These are phyloP conservation scores for Dryocosmus kuriphilus DNA, from an alignment of 2,888 invertebrate genomes.

Conservation along the genomic window DNA sequence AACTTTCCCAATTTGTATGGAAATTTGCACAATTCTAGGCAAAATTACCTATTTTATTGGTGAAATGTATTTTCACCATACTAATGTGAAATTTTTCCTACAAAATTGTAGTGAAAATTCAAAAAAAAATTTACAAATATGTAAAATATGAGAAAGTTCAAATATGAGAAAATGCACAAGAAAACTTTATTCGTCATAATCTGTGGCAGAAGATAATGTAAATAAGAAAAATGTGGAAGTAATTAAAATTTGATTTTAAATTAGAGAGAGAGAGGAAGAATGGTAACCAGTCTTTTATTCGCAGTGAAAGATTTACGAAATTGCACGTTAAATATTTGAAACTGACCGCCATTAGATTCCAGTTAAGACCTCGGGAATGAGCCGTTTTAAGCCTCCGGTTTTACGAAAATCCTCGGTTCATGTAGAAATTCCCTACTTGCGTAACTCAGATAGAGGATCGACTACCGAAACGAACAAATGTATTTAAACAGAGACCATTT, in stretches of 20 bases:
- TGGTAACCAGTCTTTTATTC: not conserved
- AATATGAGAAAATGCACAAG: slow-evolving; percentile 1
- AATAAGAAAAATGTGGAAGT: slow-evolving; percentile 55
- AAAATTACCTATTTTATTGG: too few species aligned
- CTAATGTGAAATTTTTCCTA: too few species aligned
- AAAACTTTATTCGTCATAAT: too few species aligned
- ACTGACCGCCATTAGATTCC: slow-evolving; percentile 67
- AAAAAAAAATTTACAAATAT: too few species aligned
- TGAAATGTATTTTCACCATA: too few species aligned
- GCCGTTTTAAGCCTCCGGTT: slow-evolving; percentile 63
- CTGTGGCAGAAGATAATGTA: too few species aligned
- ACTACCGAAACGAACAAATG: slow-evolving; percentile 57
- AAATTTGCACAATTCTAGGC: too few species aligned
- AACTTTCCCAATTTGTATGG: too few species aligned
- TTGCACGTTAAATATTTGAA: slow-evolving; percentile 67
- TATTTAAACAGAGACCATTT: slow-evolving; percentile 55
- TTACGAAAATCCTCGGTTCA: slow-evolving; percentile 61
- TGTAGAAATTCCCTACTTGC: slow-evolving; percentile 54
- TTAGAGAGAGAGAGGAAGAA: not conserved
- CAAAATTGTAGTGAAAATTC: too few species aligned
- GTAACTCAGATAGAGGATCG: slow-evolving; percentile 54
- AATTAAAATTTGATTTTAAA: slow-evolving; percentile 57
- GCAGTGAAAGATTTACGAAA: slow-evolving; percentile 57
- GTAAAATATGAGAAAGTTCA: too few species aligned
- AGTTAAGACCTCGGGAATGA: slow-evolving; percentile 58